Evolutionary conservation across 2,113 vertebrate species (phyloP).

Genomic region (Marcusenius ussheri): DNA sequence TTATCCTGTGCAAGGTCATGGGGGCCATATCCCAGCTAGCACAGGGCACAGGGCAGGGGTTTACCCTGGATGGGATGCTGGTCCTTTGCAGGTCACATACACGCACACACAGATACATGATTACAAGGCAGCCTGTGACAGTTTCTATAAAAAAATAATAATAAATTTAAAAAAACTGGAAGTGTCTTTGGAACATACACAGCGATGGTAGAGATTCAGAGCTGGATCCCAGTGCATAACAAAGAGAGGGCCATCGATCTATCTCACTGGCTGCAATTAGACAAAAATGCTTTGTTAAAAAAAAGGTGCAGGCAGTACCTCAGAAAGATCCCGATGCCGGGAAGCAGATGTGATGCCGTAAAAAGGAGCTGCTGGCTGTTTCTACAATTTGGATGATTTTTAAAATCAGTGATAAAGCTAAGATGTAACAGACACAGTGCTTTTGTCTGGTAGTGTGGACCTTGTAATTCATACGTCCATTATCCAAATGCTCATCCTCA

Average conservation of each 20-base stretch:
- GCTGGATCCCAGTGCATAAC: not conserved
- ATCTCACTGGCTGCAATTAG: not conserved
- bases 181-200: not conserved
- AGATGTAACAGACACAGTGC: not conserved
- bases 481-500: not conserved
- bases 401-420: not conserved
- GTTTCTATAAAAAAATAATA: not conserved
- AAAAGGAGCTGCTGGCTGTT: not conserved
- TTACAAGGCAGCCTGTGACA: not conserved
- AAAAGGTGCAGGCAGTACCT: not conserved
- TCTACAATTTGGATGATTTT: not conserved
- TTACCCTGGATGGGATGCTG: not conserved
- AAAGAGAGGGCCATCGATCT: not conserved
- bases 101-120: not conserved
- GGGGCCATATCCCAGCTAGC: not conserved
- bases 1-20: not conserved
- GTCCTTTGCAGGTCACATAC: not conserved
- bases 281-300: not conserved
- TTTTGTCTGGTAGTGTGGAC: not conserved
- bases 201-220: not conserved
- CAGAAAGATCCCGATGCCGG: not conserved
- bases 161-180: not conserved
- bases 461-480: not conserved
- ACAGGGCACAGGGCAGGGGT: not conserved
- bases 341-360: not conserved